Evolutionary conservation across 2,888 invertebrate genomes (phyloP), one percentile per base, ranked within the genome.

Genomic region (Lamellibrachia columna): DNA sequence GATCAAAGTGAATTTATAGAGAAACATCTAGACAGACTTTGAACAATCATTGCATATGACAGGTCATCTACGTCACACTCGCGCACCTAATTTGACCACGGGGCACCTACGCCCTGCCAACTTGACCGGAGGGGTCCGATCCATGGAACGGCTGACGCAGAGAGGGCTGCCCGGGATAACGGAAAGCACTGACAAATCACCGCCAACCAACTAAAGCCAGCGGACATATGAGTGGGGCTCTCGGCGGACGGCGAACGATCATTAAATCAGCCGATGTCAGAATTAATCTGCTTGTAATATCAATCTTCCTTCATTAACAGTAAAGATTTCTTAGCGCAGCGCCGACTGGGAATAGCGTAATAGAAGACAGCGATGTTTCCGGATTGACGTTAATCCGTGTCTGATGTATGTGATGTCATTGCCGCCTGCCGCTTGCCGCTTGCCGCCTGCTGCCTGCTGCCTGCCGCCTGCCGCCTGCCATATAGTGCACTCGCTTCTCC

Each of bases 241-340:
- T 75, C 75, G 22, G 75, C 22, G 75, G 75, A 75, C 75, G 15
- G 75, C n/a, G 75, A 22, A 2, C 75, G 75, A 22, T 75, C 75
- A 75, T 75, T 75, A 75, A 75, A 75, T 75, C 75, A 75, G 75
- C n/a, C 75, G 75, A 75, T 75, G 75, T 75, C 75, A 75, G 75
- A 75, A 75, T 75, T 75, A 75, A 75, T 75, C 75, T n/a, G 75
- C 75, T 75, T 75, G 75, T 75, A 75, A 75, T 75, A 75, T 75
- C 22, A 22, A 75, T 75, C 75, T 75, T 75, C 75, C 75, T 75
- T 75, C 75, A 75, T 75, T 75, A 75, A 22, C 75, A 6, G 75
- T 15, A 75, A 75, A 75, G 75, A 15, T 22, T 75, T n/a, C 15
- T 15, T n/a, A n/a, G 75, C 75, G 75, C 75, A 75, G 6, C 15